These are phyloP conservation scores for Rhea americana DNA, from an alignment of 2,113 vertebrate species.

Conservation along the genomic window DNA sequence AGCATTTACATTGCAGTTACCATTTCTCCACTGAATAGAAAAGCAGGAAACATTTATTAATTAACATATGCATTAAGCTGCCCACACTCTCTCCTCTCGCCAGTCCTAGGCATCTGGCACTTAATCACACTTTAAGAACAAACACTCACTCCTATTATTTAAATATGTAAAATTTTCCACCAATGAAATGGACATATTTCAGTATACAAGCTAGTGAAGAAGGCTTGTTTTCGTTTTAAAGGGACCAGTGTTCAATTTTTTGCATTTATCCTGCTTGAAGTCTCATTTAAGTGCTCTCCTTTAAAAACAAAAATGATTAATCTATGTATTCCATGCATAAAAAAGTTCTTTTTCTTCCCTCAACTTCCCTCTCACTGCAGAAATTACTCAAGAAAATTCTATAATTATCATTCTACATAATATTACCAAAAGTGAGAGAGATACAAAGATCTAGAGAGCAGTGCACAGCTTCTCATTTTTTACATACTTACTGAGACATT, in stretches of 20 bases:
- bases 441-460: neutral
- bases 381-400: neutral
- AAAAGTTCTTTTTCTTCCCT: neutral
- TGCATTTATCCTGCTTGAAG: neutral
- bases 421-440: neutral
- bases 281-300: neutral
- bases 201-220: neutral
- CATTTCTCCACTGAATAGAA: neutral
- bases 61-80: neutral
- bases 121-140: neutral
- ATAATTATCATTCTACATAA: neutral
- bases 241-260: neutral
- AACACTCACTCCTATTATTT: neutral
- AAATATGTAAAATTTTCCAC: neutral
- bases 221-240: neutral
- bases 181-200: neutral
- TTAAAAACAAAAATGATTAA: neutral
- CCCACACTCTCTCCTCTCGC: neutral
- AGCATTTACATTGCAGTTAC: neutral
- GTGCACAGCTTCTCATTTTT: neutral
- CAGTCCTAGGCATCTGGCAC: neutral
- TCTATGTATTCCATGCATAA: neutral
- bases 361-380: neutral
- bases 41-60: neutral
- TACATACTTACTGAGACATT: constrained; percentile 50